Evolutionary conservation across 1,140 invertebrate genomes (phyloP).

Genomic region (Tachypleus tridentatus): DNA sequence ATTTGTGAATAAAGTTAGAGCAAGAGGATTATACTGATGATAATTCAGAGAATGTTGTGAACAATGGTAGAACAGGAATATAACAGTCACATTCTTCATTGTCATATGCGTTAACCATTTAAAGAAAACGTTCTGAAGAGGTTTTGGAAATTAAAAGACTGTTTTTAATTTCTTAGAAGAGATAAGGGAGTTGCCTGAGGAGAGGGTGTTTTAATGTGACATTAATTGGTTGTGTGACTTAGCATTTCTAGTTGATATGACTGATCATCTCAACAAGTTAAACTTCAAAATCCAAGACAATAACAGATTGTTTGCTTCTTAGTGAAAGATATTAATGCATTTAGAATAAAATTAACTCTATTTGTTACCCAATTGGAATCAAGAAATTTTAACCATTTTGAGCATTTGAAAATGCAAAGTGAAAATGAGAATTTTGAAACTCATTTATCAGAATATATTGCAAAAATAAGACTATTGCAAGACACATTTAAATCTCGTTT

Average conservation of each 20-base stretch:
- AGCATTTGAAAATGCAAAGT: constrained; percentile 2
- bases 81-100: not conserved
- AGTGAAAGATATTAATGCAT: not conserved
- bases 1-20: not conserved
- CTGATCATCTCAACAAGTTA: constrained; percentile 5
- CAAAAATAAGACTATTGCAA: not conserved
- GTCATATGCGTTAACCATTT: not conserved
- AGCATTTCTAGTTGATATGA: not conserved
- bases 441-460: constrained; percentile 1
- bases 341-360: constrained; percentile 5
- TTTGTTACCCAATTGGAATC: not conserved
- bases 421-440: not conserved
- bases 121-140: not conserved
- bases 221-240: not conserved
- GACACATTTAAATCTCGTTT: not conserved
- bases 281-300: not conserved
- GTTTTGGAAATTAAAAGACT: not conserved
- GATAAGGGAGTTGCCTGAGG: not conserved
- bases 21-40: not conserved
- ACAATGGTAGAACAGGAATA: not conserved
- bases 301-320: too few species aligned
- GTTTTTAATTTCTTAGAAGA: not conserved
- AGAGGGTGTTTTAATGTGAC: not conserved
- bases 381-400: not conserved
- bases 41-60: not conserved